phyloP scores from a whole-genome alignment of 1,140 invertebrate genomes.

The Arion vulgaris region DNA sequence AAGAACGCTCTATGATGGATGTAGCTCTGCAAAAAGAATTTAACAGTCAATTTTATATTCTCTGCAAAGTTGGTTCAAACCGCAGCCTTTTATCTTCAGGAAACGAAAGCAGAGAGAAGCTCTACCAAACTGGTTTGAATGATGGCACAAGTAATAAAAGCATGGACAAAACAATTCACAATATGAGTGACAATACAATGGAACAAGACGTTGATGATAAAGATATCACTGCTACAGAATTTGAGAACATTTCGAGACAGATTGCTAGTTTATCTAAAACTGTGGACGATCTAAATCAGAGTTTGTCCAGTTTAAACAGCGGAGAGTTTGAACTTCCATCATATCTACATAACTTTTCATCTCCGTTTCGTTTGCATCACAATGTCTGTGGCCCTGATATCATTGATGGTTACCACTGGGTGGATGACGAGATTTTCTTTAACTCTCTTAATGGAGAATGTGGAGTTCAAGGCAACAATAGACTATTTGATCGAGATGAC shows the following conservation, averaged over 20 bases:
- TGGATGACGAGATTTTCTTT: constrained; percentile 64
- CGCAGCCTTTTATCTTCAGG: constrained; percentile 52
- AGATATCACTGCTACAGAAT: constrained; percentile 48
- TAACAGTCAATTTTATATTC: constrained; percentile 63
- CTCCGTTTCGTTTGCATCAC: background rate
- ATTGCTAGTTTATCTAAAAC: constrained; percentile 65
- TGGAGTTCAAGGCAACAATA: background rate
- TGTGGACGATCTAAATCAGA: constrained; percentile 65
- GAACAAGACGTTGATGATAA: background rate
- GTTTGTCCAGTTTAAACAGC: constrained; percentile 63
- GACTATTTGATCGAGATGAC: background rate
- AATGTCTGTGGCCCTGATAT: constrained; percentile 39
- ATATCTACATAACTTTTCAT: background rate
- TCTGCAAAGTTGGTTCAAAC: constrained; percentile 60
- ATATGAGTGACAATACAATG: background rate
- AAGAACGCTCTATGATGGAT: constrained; percentile 43
- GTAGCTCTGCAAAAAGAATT: constrained; percentile 53
- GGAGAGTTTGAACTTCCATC: constrained; percentile 48
- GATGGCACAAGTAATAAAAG: constrained; percentile 21
- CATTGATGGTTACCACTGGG: constrained; percentile 65
- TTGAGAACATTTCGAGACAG: constrained; percentile 65
- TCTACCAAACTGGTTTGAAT: constrained; percentile 16
- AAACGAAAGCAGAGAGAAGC: constrained; percentile 43
- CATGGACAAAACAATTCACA: constrained; percentile 13
- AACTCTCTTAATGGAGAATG: constrained; percentile 59